phyloP scores from a whole-genome alignment of 2,797 vertebrate genomes.

The Remorina albescens region DNA sequence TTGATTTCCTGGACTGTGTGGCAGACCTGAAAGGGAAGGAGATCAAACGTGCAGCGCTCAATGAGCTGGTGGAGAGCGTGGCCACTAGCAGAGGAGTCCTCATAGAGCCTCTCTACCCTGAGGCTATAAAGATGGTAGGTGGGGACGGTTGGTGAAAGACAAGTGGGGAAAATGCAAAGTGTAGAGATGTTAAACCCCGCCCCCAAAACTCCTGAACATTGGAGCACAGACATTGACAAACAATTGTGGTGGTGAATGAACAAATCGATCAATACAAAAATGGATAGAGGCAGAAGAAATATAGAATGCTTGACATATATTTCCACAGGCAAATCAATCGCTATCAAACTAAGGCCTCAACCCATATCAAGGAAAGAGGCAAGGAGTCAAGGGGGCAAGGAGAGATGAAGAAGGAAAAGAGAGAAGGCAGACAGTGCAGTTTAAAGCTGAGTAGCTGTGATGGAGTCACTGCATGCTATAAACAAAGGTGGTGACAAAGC shows the following conservation, averaged over 20 bases:
- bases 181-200: not conserved
- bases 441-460: conserved; percentile 11
- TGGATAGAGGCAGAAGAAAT: conserved; percentile 4
- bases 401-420: not conserved
- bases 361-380: not conserved
- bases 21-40: conserved; percentile 95
- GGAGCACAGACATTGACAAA: conserved; percentile 16
- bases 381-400: not conserved
- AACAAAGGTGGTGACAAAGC: conserved; percentile 17
- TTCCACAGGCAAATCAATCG: conserved; percentile 22
- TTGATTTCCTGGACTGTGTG: conserved; percentile 95
- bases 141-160: conserved; percentile 1
- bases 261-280: conserved; percentile 13
- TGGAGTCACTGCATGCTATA: conserved; percentile 19
- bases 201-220: not conserved
- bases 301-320: conserved; percentile 15
- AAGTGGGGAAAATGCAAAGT: not conserved
- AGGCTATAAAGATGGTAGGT: conserved; percentile 93
- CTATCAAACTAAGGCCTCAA: conserved; percentile 25
- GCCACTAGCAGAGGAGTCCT: conserved; percentile 93
- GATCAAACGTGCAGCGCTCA: conserved; percentile 93
- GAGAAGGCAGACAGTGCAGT: conserved; percentile 1
- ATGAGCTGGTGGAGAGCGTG: conserved; percentile 94
- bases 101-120: conserved; percentile 93
- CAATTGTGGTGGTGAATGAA: conserved; percentile 1